Conservation (phyloP, 2,113 vertebrate species). For the Candoia aspera region DNA sequence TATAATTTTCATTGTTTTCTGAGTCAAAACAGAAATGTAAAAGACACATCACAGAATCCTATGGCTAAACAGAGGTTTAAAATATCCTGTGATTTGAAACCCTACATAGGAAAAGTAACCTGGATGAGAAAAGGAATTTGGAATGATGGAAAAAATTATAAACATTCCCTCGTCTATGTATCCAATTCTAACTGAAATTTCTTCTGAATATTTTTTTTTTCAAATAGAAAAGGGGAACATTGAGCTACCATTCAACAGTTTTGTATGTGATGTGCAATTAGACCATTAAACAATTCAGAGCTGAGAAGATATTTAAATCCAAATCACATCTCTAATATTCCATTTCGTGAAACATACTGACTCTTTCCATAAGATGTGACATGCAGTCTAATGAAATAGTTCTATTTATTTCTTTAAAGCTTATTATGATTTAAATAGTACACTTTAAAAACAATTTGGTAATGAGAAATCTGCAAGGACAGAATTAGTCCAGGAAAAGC, state of each 20-base stretch:
- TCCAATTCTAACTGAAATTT: not conserved
- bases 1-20: too few relatives aligned
- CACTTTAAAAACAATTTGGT: too few relatives aligned
- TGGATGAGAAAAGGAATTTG: not conserved
- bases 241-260: not conserved
- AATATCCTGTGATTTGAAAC: not conserved
- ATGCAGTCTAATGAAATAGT: not conserved
- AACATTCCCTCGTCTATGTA: not conserved
- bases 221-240: not conserved
- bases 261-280: not conserved
- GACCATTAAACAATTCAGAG: not conserved
- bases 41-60: too few relatives aligned
- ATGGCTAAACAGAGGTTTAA: too few relatives aligned
- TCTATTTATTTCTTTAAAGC: not conserved
- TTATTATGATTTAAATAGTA: too few relatives aligned
- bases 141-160: too few relatives aligned
- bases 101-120: not conserved
- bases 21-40: too few relatives aligned
- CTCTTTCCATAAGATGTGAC: not conserved
- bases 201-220: too few relatives aligned
- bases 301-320: not conserved
- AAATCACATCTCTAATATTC: slow-evolving; percentile 15
- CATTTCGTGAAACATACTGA: not conserved
- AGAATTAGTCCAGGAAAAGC: too few relatives aligned
- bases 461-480: too few relatives aligned